These are phyloP conservation scores for Protodeltote pygarga DNA, from an alignment of 2,888 invertebrate species.

Conservation along the genomic window DNA sequence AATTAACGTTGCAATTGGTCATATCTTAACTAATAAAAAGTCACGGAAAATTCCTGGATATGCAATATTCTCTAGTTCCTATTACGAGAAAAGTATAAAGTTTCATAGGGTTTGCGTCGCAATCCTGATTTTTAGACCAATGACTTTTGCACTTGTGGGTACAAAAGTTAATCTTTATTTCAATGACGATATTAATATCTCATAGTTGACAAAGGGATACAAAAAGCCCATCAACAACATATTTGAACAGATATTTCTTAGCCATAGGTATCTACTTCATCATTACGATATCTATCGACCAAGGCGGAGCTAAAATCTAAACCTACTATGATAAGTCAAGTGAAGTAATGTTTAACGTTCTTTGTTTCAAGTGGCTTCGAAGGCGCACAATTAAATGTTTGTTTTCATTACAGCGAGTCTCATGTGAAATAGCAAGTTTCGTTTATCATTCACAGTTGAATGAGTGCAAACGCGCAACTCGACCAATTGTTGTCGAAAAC, in stretches of 20 bases:
- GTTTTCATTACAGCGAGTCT: conserved; percentile 37
- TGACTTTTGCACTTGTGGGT: too few relatives aligned
- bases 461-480: conserved; percentile 31
- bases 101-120: too few relatives aligned
- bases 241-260: not conserved
- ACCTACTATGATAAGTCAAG: conserved; percentile 2
- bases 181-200: too few relatives aligned
- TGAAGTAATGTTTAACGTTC: conserved; percentile 14
- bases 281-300: too few relatives aligned
- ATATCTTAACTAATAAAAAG: not conserved
- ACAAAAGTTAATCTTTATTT: too few relatives aligned
- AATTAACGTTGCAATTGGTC: not conserved
- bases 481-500: conserved; percentile 51
- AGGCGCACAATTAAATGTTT: conserved; percentile 28
- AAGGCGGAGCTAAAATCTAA: too few relatives aligned
- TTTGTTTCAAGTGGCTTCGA: conserved; percentile 13
- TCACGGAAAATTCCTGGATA: not conserved
- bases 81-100: too few relatives aligned
- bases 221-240: too few relatives aligned
- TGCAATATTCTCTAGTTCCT: too few relatives aligned
- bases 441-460: conserved; percentile 39
- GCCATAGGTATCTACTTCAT: not conserved
- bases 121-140: too few relatives aligned
- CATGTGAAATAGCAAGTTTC: conserved; percentile 38
- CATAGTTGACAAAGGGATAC: too few relatives aligned